Percentiles rank a stretch among this genome's conserved stretches.
These are phyloP conservation scores for Holothuria scabra DNA, from an alignment of 53 echinoderm and acorn worm species.

Conservation along the genomic window DNA sequence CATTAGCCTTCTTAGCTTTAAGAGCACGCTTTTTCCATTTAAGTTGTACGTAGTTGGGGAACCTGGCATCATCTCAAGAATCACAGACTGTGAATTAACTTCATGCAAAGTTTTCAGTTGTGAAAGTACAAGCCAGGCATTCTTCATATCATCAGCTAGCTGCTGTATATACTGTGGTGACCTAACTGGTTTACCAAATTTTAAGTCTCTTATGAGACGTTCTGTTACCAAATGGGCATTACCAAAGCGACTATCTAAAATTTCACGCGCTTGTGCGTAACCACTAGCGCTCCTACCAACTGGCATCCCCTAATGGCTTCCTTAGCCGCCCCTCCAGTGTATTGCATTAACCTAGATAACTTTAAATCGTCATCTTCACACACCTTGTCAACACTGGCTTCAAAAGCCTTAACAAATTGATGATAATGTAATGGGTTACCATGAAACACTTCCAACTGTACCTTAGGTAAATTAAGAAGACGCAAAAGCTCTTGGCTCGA, in stretches of 20 bases:
- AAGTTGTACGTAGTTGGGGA: background rate
- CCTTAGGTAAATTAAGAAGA: background rate
- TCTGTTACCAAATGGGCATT: background rate
- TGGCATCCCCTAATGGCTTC: constrained; percentile 10
- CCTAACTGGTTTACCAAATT: background rate
- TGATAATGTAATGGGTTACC: background rate
- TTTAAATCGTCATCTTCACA: too few species aligned
- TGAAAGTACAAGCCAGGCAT: background rate
- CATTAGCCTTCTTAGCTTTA: background rate
- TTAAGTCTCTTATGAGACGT: background rate
- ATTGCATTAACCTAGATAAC: constrained; percentile 37
- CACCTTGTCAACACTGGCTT: constrained; percentile 25
- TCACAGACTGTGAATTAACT: too few species aligned
- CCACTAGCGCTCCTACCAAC: background rate
- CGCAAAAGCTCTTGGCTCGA: background rate
- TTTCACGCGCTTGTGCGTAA: background rate
- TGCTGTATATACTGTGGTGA: background rate
- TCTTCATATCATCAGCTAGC: background rate
- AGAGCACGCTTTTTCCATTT: background rate
- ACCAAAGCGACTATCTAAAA: background rate
- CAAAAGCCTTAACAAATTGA: constrained; percentile 22
- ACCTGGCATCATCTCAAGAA: background rate
- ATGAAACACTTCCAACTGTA: background rate
- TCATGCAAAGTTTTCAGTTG: too few species aligned
- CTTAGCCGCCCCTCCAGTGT: background rate